A percentile compares a stretch with the other conserved stretches of the same genome.
phyloP scores from a whole-genome alignment of 2,113 vertebrate species.

The Phylloscopus whistleri region DNA sequence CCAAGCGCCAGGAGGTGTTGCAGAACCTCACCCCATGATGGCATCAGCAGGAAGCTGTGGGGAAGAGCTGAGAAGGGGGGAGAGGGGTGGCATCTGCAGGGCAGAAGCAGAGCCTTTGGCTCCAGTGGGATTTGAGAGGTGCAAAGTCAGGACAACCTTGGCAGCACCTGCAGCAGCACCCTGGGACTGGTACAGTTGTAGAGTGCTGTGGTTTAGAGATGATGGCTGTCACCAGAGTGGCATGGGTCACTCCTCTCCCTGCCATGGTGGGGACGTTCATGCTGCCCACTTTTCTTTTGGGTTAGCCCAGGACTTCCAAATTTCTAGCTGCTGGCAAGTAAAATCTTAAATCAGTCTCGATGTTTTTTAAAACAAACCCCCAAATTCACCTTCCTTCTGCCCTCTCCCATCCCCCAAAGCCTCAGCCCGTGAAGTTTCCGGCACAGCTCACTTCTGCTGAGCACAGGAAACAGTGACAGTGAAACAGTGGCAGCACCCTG shows the following conservation, averaged over 20 bases:
- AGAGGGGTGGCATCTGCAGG: neutral
- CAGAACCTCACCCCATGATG: neutral
- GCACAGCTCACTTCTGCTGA: conserved; percentile 52
- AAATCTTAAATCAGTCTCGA: neutral
- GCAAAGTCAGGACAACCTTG: rapidly evolving
- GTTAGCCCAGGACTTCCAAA: neutral
- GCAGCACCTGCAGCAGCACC: neutral
- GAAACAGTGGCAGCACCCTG: neutral
- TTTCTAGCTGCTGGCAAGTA: neutral
- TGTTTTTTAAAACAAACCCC: rapidly evolving
- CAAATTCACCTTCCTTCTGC: neutral
- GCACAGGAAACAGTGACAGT: conserved; percentile 30
- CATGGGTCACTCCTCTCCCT: neutral
- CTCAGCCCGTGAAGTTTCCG: conserved; percentile 49
- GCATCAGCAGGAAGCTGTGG: neutral
- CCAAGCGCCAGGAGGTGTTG: neutral
- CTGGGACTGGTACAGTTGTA: rapidly evolving
- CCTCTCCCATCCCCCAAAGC: conserved; percentile 23
- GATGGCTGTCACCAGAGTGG: neutral
- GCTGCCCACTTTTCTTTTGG: neutral
- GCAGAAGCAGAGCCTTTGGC: neutral
- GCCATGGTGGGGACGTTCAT: neutral
- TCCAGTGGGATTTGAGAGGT: neutral
- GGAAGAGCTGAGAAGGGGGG: neutral
- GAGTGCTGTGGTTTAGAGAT: neutral